Conservation (phyloP, 2,113 vertebrate species). For the Chitala chitala region DNA sequence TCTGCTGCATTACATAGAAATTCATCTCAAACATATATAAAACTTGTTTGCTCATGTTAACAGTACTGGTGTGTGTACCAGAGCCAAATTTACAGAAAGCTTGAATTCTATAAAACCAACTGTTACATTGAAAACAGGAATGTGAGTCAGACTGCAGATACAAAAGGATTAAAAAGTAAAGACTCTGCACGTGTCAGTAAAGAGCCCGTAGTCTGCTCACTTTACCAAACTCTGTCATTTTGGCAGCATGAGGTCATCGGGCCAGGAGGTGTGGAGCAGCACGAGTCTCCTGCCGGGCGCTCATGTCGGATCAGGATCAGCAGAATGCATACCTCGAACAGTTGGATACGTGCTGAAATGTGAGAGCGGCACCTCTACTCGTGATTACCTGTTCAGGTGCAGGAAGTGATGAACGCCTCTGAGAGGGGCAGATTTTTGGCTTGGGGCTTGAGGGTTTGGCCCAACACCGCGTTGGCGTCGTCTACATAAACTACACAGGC, state of each 20-base stretch:
- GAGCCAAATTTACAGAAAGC: no score
- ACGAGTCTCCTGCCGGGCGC: conserved; percentile 17
- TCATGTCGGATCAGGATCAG: neutral
- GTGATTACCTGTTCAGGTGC: conserved; percentile 35
- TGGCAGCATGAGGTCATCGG: neutral
- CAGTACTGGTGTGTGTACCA: no score
- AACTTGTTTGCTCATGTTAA: no score
- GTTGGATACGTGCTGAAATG: conserved; percentile 32
- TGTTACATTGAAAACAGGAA: no score
- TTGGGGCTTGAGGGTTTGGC: conserved; percentile 9
- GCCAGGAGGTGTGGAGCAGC: conserved; percentile 2
- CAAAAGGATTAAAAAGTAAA: no score
- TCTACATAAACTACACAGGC: conserved; percentile 24
- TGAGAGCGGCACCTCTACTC: conserved; percentile 25
- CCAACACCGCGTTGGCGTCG: neutral
- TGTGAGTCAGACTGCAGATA: no score
- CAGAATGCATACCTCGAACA: conserved; percentile 20
- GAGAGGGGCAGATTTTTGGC: conserved; percentile 16
- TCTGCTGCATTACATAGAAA: no score
- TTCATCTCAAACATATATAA: no score
- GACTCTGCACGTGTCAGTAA: no score
- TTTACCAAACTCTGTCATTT: neutral
- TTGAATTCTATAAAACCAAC: no score
- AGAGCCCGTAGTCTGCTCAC: no score
- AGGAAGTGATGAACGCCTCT: conserved; percentile 32